Evolutionary conservation across 2,888 invertebrate genomes (phyloP).

Genomic region (Cryptocephalus moraei): DNA sequence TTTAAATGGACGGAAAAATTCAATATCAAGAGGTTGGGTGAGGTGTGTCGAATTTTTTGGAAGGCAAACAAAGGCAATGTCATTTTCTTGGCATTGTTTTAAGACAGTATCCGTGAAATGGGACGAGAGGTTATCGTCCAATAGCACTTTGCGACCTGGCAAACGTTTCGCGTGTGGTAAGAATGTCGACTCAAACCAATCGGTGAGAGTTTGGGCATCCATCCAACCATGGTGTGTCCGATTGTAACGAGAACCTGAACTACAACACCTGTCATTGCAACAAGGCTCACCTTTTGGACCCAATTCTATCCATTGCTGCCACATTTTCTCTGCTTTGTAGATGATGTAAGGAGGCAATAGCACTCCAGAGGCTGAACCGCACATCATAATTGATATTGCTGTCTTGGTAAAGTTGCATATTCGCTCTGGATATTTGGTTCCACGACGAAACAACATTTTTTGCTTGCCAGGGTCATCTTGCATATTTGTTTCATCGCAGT

Average conservation of each 20-base stretch:
- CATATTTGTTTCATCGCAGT: too few species aligned
- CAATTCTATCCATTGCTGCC: slow-evolving; percentile 16
- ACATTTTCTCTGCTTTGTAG: slow-evolving; percentile 23
- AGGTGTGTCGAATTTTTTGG: slow-evolving; percentile 23
- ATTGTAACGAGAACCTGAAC: slow-evolving; percentile 13
- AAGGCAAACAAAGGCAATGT: slow-evolving; percentile 23
- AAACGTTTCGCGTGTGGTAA: slow-evolving; percentile 14
- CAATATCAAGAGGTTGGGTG: slow-evolving; percentile 23
- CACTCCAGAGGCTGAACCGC: too few species aligned
- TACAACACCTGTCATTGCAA: slow-evolving; percentile 19
- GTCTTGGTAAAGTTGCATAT: too few species aligned
- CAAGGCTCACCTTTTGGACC: slow-evolving; percentile 26
- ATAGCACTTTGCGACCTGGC: slow-evolving; percentile 17
- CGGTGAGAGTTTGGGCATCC: slow-evolving; percentile 18
- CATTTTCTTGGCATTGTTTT: slow-evolving; percentile 20
- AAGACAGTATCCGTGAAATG: slow-evolving; percentile 3
- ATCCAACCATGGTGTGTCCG: slow-evolving; percentile 13
- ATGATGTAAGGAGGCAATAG: too few species aligned
- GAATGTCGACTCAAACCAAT: slow-evolving; percentile 20
- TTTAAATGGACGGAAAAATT: slow-evolving; percentile 21
- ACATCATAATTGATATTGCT: too few species aligned
- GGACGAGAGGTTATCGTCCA: slow-evolving; percentile 23
- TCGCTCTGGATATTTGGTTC: too few species aligned
- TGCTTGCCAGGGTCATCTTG: too few species aligned
- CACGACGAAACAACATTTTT: too few species aligned